Percentiles rank a stretch among this genome's conserved stretches.
Conservation (phyloP, 2,797 vertebrate genomes). For the Xerus rutilus region DNA sequence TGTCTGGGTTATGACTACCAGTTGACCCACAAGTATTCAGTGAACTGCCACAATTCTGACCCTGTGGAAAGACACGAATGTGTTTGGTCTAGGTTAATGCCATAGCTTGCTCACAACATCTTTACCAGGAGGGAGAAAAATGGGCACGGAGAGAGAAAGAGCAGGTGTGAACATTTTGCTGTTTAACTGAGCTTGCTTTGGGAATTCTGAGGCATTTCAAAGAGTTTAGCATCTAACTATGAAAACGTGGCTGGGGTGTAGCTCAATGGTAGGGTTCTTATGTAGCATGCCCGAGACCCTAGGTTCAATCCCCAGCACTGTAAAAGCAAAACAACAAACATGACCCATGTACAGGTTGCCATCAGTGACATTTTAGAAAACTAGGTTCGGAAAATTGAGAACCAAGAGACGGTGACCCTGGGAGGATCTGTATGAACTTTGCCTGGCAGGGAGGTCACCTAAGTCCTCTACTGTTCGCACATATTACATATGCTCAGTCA, state of each 20-base stretch:
- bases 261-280: not conserved
- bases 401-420: not conserved
- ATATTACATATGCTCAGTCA: not conserved
- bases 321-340: not conserved
- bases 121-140: not conserved
- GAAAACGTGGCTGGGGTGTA: too few relatives aligned
- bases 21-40: too few relatives aligned
- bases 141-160: not conserved
- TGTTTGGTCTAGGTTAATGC: too few relatives aligned
- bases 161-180: not conserved
- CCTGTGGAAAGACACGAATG: too few relatives aligned
- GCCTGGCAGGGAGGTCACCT: not conserved
- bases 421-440: not conserved
- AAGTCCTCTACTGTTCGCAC: not conserved
- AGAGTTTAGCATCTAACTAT: not conserved
- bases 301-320: not conserved
- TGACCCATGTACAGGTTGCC: not conserved
- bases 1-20: too few relatives aligned
- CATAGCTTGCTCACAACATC: too few relatives aligned
- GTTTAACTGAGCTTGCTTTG: not conserved
- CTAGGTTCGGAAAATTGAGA: not conserved
- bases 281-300: not conserved
- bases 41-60: too few relatives aligned
- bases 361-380: not conserved
- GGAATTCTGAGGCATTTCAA: conserved; percentile 15